A percentile compares a stretch with the other conserved stretches of the same genome.
These are phyloP conservation scores for Montipora sp. DNA, from an alignment of 64 coral and sea anemone species.

Conservation along the genomic window DNA sequence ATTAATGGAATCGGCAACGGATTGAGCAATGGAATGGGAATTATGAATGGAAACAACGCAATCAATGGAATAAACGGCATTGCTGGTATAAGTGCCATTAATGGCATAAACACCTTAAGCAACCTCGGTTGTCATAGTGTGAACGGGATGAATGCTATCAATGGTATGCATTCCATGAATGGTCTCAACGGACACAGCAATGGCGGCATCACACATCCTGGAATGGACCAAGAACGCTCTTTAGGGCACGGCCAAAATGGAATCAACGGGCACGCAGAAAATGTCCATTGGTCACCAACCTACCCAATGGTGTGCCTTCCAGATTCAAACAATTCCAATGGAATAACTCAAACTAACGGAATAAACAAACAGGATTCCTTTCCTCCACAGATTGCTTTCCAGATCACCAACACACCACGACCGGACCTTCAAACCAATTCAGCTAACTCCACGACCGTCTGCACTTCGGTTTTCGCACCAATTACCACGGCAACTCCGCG, in stretches of 20 bases:
- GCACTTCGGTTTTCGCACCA: constrained; percentile 86
- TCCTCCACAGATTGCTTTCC: constrained; percentile 83
- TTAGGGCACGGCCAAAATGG: constrained; percentile 74
- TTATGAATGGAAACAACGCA: constrained; percentile 76
- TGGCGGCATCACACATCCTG: constrained; percentile 64
- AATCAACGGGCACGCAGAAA: constrained; percentile 73
- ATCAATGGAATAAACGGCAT: constrained; percentile 92
- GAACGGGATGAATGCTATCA: constrained; percentile 80
- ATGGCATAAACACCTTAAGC: constrained; percentile 83
- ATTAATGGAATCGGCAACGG: constrained; percentile 89
- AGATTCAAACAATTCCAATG: constrained; percentile 77
- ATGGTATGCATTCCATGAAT: constrained; percentile 84
- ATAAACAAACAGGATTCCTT: constrained; percentile 79
- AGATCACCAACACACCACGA: constrained; percentile 78
- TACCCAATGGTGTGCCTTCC: constrained; percentile 94
- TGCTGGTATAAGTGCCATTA: constrained; percentile 86
- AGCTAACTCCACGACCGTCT: constrained; percentile 69
- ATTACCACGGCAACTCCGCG: constrained; percentile 79
- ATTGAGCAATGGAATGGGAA: constrained; percentile 80
- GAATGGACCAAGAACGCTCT: constrained; percentile 76
- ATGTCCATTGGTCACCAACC: constrained; percentile 88
- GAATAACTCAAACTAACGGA: constrained; percentile 78
- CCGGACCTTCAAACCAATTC: constrained; percentile 74
- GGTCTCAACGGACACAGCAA: constrained; percentile 81
- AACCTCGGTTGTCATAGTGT: constrained; percentile 85